phyloP scores from a whole-genome alignment of 1,140 invertebrate species.

The Drosophila miranda region DNA sequence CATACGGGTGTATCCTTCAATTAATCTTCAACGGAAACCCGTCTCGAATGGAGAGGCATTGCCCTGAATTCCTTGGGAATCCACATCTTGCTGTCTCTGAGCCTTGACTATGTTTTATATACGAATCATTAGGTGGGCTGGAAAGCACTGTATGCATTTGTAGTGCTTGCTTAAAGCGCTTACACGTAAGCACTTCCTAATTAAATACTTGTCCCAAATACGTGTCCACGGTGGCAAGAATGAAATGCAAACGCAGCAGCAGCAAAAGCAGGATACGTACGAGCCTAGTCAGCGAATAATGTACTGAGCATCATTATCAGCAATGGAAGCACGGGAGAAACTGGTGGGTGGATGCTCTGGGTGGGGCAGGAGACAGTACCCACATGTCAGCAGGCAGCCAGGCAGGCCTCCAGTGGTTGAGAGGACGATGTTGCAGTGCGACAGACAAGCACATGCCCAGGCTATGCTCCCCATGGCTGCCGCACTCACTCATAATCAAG shows the following conservation, averaged over 20 bases:
- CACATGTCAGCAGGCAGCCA: slow-evolving; percentile 24
- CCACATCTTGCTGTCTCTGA: too few relatives aligned
- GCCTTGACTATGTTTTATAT: background rate
- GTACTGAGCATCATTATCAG: slow-evolving; percentile 56
- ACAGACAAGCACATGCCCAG: slow-evolving; percentile 61
- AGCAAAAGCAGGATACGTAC: slow-evolving; percentile 11
- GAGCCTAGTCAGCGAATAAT: slow-evolving; percentile 65
- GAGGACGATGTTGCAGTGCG: slow-evolving; percentile 1
- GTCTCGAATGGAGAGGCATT: too few relatives aligned
- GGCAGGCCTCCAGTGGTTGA: background rate
- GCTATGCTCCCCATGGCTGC: slow-evolving; percentile 27
- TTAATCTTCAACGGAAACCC: too few relatives aligned
- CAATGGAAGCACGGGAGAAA: slow-evolving; percentile 27
- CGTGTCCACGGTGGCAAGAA: slow-evolving; percentile 48
- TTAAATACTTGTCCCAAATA: slow-evolving; percentile 65
- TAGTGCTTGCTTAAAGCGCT: slow-evolving; percentile 58
- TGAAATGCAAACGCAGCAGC: slow-evolving; percentile 41
- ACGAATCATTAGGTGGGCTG: slow-evolving; percentile 2
- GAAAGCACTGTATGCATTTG: slow-evolving; percentile 12
- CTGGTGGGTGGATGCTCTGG: background rate
- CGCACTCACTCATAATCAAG: slow-evolving; percentile 54
- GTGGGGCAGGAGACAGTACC: slow-evolving; percentile 21
- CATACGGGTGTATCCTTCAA: too few relatives aligned
- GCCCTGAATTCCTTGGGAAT: too few relatives aligned
- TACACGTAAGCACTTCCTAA: slow-evolving; percentile 63